Evolutionary conservation across 2,888 invertebrate genomes (phyloP).

Genomic region (Lithosia quadra): DNA sequence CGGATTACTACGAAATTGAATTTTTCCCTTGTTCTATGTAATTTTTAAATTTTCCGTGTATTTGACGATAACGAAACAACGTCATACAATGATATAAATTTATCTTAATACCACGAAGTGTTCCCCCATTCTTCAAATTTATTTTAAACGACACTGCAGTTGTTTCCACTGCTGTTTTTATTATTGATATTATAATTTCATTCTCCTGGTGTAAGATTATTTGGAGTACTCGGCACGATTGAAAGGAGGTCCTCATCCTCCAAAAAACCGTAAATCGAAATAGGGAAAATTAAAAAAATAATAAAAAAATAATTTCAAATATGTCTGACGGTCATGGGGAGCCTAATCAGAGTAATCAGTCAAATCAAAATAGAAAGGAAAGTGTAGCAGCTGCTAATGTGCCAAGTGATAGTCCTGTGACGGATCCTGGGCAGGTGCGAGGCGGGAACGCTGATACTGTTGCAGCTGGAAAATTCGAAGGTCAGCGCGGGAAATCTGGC

Average conservation of each 20-base stretch:
- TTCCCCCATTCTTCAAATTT: conserved; percentile 38
- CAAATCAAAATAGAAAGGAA: conserved; percentile 72
- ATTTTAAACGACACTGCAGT: conserved; percentile 58
- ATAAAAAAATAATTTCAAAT: conserved; percentile 40
- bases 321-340: conserved; percentile 82
- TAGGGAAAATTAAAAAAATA: conserved; percentile 22
- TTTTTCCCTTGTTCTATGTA: conserved; percentile 66
- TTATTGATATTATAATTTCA: conserved; percentile 67
- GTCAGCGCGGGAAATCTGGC: conserved; percentile 87
- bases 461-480: conserved; percentile 77
- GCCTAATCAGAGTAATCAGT: conserved; percentile 70
- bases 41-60: conserved; percentile 60
- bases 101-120: conserved; percentile 46
- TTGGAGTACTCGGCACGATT: conserved; percentile 8
- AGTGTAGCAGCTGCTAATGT: conserved; percentile 81
- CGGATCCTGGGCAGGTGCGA: conserved; percentile 90
- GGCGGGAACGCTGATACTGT: conserved; percentile 74
- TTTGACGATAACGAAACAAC: conserved; percentile 48
- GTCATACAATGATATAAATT: conserved; percentile 40
- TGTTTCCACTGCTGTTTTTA: conserved; percentile 67
- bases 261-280: conserved; percentile 35
- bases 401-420: conserved; percentile 91
- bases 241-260: conserved; percentile 25
- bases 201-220: conserved; percentile 22
- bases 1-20: conserved; percentile 64